A percentile compares a stretch with the other conserved stretches of the same genome.
Evolutionary conservation across 2,888 invertebrate species (phyloP).

Genomic region (Pristionchus mayeri): DNA sequence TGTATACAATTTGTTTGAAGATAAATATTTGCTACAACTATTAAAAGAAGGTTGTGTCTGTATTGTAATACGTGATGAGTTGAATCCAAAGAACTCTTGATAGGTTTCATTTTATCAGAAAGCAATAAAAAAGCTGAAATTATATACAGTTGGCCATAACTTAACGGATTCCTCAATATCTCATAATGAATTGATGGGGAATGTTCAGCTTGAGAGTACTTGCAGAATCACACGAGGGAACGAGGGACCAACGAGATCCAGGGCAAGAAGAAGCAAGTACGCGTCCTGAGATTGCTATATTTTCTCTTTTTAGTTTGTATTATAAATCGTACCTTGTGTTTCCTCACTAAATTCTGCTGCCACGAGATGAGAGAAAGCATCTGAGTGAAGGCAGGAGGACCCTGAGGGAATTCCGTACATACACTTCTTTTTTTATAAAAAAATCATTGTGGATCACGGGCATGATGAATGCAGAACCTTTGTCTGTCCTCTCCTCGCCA

Average conservation of each 20-base stretch:
- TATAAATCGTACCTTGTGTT: not conserved
- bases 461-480: not conserved
- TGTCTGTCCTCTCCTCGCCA: not conserved
- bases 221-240: not conserved
- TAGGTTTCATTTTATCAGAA: too few species aligned
- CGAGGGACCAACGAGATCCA: not conserved
- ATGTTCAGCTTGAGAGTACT: not conserved
- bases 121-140: too few species aligned
- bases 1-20: too few species aligned
- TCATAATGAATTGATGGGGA: too few species aligned
- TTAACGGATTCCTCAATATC: too few species aligned
- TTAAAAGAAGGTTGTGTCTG: too few species aligned
- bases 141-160: too few species aligned
- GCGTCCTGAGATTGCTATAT: not conserved
- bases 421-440: not conserved
- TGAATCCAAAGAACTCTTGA: too few species aligned
- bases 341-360: not conserved
- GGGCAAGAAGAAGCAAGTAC: not conserved
- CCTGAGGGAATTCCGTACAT: too few species aligned
- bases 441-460: not conserved
- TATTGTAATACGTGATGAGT: too few species aligned
- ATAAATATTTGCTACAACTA: too few species aligned
- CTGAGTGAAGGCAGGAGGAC: conserved; percentile 6
- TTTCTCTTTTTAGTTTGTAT: not conserved
- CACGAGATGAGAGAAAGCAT: conserved; percentile 23